Base-by-base conservation (phyloP, 2,888 invertebrate genomes). In the Leistus spinibarbis region DNA sequence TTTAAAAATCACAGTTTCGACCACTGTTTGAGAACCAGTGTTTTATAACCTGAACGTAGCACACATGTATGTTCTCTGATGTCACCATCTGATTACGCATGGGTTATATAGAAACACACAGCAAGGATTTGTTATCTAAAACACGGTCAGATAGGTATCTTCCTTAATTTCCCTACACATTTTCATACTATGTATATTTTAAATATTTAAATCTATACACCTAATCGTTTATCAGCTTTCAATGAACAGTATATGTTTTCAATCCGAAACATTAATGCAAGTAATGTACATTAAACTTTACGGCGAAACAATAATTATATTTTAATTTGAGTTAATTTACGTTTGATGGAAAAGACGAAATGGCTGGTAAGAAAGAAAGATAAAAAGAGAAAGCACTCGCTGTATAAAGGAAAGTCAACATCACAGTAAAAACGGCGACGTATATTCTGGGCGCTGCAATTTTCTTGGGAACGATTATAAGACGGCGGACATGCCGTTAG, bases 11-110 rank as follows among this genome's bases (percentile, higher is more conserved):
- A n/a, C n/a, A n/a, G n/a, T n/a, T n/a, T n/a, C n/a, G n/a, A n/a
- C n/a, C n/a, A n/a, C n/a, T 5, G 40, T 40, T 40, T 40, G 40
- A 40, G 40, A 40, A 2, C 40, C 40, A 40, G 40, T 40, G 40
- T 2, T 40, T 40, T 40, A 40, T 24, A 4, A 24, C 13, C 16
- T 57, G 17, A 60, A 54, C 54, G 54, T n/a, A n/a, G 5, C 19
- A 57, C 62, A 20, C 69, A 69, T 62, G 69, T 40, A 62, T 53
- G 20, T 60, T 60, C 62, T n/a, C 22, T 40, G 72, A 72, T 72
- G 66, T 72, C 72, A 72, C 72, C 72, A 20, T 64, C 65, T 64
- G 72, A 72, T 72, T 66, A 72, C 54, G 63, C 53, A 40, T 70
- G n/a, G 40, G 64, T 64, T 23, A 24, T 64, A 23, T n/a, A 19